These are phyloP conservation scores for Sialis fuliginosa DNA, from an alignment of 2,888 invertebrate species.

Conservation along the genomic window DNA sequence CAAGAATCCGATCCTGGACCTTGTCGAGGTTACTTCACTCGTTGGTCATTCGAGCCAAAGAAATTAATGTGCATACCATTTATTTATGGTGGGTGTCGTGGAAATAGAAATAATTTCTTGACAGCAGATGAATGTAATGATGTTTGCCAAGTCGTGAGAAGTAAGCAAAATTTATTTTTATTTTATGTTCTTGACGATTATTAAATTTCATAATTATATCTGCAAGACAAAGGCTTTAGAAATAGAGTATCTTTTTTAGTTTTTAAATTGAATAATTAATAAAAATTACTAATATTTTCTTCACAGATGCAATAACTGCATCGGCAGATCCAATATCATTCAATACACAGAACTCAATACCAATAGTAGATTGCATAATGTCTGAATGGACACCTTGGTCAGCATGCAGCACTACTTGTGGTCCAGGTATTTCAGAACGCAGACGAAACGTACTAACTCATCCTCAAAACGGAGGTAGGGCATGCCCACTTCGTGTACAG, in stretches of 20 bases:
- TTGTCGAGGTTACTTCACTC: constrained; percentile 70
- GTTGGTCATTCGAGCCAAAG: constrained; percentile 69
- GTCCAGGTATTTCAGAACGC: constrained; percentile 49
- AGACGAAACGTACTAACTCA: constrained; percentile 41
- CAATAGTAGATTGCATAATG: constrained; percentile 45
- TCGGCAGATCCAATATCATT: too few relatives aligned
- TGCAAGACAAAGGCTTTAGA: too few relatives aligned
- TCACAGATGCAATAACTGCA: too few relatives aligned
- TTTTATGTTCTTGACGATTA: too few relatives aligned
- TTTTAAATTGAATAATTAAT: too few relatives aligned
- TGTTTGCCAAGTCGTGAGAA: constrained; percentile 46
- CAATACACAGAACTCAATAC: constrained; percentile 10
- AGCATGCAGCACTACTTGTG: constrained; percentile 64
- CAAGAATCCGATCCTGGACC: constrained; percentile 63
- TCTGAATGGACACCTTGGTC: constrained; percentile 75
- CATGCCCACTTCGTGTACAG: constrained; percentile 40
- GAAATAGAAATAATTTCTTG: constrained; percentile 83
- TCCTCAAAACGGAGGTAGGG: constrained; percentile 41
- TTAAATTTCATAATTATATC: too few relatives aligned
- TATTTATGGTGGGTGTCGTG: constrained; percentile 76
- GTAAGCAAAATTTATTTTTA: constrained; percentile 20
- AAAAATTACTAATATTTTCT: too few relatives aligned
- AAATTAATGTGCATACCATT: constrained; percentile 72
- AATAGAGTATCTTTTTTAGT: too few relatives aligned
- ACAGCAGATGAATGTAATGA: constrained; percentile 57